Evolutionary conservation across 2,888 invertebrate species (phyloP), one percentile per base, ranked within the genome.

Genomic region (Ctena decussata): DNA sequence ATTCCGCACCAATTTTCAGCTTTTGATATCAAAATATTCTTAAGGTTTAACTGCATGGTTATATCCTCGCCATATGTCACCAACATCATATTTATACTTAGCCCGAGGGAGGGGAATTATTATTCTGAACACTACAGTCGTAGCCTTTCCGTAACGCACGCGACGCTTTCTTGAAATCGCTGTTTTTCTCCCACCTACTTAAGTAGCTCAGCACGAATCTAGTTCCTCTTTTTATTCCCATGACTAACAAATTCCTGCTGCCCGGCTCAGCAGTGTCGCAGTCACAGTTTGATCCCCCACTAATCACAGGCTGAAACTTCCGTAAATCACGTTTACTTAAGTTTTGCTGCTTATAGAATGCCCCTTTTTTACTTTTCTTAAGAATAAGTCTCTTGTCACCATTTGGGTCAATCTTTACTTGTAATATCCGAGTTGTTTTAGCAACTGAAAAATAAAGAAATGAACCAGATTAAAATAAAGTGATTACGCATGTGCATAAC

Each of bases 241-340:
- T 88, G n/a, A 87, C 71, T 60, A 85, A 82, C 35, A 88, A 37
- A 18, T 73, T 77, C 8, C 49, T 46, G 69, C 84, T 85, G 39
- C 80, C 81, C 2, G 84, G 77, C 21, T 24, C 69, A n/a, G 88
- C 88, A 21, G 71, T 81, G 5, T 60, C 12, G 35, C 88, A 88
- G 70, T 88, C 88, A 80, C 88, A 88, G 32, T 78, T 83, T 21
- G 88, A 81, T 11, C 88, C 88, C 5, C 85, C 88, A 30, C 84
- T 83, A n/a, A 88, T 88, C 11, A 88, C 88, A 2, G 88, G 88
- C 71, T 85, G 83, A 11, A 88, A 72, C 57, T 84, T 83, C 37
- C 79, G 75, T 27, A 85, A 35, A 46, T 88, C 88, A n/a, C 84
- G 76, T 27, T 71, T 81, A 2, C 83, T 77, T 27, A 88, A 60